Percentiles rank a stretch among this genome's conserved stretches.
Evolutionary conservation across 2,888 invertebrate species (phyloP).

Genomic region (Tyria jacobaeae): DNA sequence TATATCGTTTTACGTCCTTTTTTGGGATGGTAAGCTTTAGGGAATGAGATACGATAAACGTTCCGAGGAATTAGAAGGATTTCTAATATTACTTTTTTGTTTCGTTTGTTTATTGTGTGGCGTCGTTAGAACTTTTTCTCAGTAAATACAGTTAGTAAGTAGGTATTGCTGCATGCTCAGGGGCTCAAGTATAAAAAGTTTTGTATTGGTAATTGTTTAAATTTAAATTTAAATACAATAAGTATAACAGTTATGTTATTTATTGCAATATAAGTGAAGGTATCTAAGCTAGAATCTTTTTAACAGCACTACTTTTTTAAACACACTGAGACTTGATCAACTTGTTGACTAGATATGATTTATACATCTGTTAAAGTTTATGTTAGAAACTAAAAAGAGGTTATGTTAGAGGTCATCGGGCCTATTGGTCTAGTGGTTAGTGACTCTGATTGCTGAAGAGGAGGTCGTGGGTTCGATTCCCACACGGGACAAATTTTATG

Average conservation of each 20-base stretch:
- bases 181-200: constrained; percentile 1
- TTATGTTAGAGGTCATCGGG: too few species aligned
- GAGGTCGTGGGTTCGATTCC: too few species aligned
- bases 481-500: too few species aligned
- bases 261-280: background rate
- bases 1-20: constrained; percentile 25
- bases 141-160: constrained; percentile 2
- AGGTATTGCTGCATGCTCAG: constrained; percentile 3
- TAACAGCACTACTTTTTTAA: too few species aligned
- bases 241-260: background rate
- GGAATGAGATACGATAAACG: constrained; percentile 36
- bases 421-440: too few species aligned
- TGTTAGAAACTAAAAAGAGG: too few species aligned
- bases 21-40: constrained; percentile 18
- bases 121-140: constrained; percentile 18
- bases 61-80: constrained; percentile 37
- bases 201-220: constrained; percentile 8
- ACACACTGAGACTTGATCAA: too few species aligned
- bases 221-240: background rate
- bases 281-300: too few species aligned
- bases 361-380: too few species aligned
- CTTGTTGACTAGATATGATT: too few species aligned
- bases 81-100: constrained; percentile 30
- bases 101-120: constrained; percentile 28
- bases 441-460: too few species aligned